Evolutionary conservation across 2,888 invertebrate species (phyloP).

Genomic region (Drosophila hamatofila): DNA sequence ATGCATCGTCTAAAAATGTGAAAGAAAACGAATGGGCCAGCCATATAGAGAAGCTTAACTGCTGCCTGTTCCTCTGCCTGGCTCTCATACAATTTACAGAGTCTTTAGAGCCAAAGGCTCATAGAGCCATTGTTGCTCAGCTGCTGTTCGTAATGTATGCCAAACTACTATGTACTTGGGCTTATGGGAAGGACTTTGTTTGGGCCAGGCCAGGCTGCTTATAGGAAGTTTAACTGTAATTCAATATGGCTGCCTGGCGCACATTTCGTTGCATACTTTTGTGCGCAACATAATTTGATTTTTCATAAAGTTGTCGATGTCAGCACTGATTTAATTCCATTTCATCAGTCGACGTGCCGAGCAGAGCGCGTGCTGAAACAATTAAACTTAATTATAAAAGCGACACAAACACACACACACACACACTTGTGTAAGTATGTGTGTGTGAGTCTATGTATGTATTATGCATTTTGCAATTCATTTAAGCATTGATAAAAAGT

Average conservation of each 20-base stretch:
- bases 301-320: constrained; percentile 78
- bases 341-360: constrained; percentile 46
- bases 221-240: constrained; percentile 77
- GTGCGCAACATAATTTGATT: constrained; percentile 70
- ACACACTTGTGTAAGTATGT: not conserved
- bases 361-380: constrained; percentile 63
- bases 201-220: constrained; percentile 44
- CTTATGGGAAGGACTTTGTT: not conserved
- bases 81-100: not conserved
- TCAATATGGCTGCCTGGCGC: constrained; percentile 61
- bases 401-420: constrained; percentile 24
- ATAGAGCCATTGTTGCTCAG: constrained; percentile 23
- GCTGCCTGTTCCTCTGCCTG: not conserved
- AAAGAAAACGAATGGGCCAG: constrained; percentile 11
- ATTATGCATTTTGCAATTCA: constrained; percentile 47
- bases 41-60: constrained; percentile 5
- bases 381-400: constrained; percentile 80
- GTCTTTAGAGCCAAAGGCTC: not conserved
- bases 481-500: constrained; percentile 69
- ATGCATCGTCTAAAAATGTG: constrained; percentile 47
- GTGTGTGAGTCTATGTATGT: constrained; percentile 9
- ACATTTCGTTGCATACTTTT: constrained; percentile 69
- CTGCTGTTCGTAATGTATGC: constrained; percentile 50
- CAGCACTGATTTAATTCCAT: constrained; percentile 78
- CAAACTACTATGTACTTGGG: constrained; percentile 58